Base-by-base conservation (phyloP, 1,140 invertebrate species). In the Lysiphlebus fabarum region DNA sequence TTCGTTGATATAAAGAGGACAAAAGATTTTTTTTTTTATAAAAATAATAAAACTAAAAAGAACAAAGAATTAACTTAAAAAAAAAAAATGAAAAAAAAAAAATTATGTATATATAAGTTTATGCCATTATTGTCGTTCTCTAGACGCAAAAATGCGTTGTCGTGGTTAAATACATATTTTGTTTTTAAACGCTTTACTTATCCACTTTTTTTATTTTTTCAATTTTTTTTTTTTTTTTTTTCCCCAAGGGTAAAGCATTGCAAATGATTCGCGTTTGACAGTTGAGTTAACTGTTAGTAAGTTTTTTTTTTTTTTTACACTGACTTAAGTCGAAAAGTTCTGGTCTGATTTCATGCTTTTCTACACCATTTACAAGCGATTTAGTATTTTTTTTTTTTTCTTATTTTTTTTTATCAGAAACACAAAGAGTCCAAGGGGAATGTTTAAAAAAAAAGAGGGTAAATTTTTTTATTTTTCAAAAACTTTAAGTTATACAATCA, bases 291-390 rank as follows among this genome's bases (percentile, higher is more conserved):
- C 47, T 26, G 47, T 49, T 26, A 47, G 45, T 12, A 26, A 12
- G 47, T 17, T 34, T 17, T 34, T 49, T 49, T 49, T 49, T 49
- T 17, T 49, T 49, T 34, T 49, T 17, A 49, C 47, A 34, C 33
- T 17, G 47, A 34, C 36, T 47, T 9, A 26, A 17, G 45, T 47
- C 45, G 45, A 47, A 12, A 26, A 17, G 26, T 7, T 34, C 5
- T 34, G 26, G 26, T 49, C 47, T 49, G 47, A 49, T 49, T 49
- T 49, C 47, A 49, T 49, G 47, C 47, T 49, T 49, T 17, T 34
- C 36, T 49, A 34, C 47, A 34, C 47, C 47, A 49, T 17, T 49
- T 49, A n/a, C 47, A 49, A 49, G 47, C 36, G 47, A 49, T 34
- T 49, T 49, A 11, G 33, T 8, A 6, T 10, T 7, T 17, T 17